These are phyloP conservation scores for Scytalopus superciliaris DNA, from an alignment of 2,113 vertebrate genomes.

Conservation along the genomic window DNA sequence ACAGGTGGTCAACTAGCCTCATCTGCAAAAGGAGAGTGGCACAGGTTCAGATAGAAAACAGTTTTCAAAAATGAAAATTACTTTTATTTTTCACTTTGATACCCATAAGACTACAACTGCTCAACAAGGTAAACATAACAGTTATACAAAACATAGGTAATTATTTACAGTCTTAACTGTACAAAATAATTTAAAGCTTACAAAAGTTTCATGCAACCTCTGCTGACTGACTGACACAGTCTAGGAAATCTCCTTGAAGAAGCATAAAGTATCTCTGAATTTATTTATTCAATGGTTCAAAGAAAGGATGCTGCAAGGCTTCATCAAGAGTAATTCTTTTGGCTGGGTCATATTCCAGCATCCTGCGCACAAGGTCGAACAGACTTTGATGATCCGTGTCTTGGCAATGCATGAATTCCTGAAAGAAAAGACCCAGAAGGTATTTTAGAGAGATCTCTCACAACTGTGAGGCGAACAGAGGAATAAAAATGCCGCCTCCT, in stretches of 20 bases:
- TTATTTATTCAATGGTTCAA: constrained; percentile 78
- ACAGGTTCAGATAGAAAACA: constrained; percentile 29
- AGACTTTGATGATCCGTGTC: constrained; percentile 85
- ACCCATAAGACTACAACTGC: constrained; percentile 66
- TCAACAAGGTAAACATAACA: constrained; percentile 70
- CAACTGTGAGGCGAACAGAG: not conserved
- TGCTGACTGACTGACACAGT: constrained; percentile 96
- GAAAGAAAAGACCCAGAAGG: not conserved
- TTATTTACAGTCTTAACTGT: constrained; percentile 79
- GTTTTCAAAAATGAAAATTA: constrained; percentile 70
- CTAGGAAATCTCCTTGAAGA: constrained; percentile 82
- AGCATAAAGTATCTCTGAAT: constrained; percentile 68
- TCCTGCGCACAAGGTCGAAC: constrained; percentile 91
- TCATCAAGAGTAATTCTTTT: constrained; percentile 91
- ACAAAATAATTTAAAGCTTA: constrained; percentile 84
- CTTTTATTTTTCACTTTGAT: constrained; percentile 70
- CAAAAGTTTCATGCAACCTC: constrained; percentile 75
- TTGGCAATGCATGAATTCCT: constrained; percentile 91
- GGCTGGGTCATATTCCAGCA: constrained; percentile 91
- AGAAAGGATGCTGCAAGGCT: constrained; percentile 89
- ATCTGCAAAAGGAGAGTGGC: not conserved
- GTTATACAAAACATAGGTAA: constrained; percentile 74
- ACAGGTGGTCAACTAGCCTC: not conserved
- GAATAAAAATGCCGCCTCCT: not conserved
- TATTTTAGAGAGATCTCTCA: not conserved